Percentiles rank a stretch among this genome's conserved stretches.
phyloP scores from a whole-genome alignment of 2,888 invertebrate genomes.

The Ommatoiulus sabulosus region DNA sequence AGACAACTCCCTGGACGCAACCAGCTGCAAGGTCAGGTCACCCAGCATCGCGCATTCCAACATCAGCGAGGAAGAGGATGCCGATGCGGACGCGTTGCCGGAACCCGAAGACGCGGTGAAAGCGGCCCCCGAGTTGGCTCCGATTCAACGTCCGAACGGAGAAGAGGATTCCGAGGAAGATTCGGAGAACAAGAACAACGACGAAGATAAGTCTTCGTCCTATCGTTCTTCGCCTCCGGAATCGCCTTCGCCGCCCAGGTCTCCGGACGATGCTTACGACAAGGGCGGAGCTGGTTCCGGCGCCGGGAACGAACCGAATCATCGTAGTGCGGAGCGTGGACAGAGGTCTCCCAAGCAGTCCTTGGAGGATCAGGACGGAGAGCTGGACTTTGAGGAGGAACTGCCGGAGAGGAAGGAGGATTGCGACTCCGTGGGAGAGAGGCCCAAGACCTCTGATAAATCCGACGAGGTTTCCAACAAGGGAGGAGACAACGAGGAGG shows the following conservation, averaged over 20 bases:
- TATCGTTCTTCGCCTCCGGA: not conserved
- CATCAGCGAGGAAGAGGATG: conserved; percentile 14
- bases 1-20: too few relatives aligned
- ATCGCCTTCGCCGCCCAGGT: conserved; percentile 23
- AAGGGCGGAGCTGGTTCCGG: not conserved
- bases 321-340: not conserved
- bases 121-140: not conserved
- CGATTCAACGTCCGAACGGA: too few relatives aligned
- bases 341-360: conserved; percentile 35
- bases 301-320: not conserved
- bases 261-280: not conserved
- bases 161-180: not conserved
- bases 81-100: not conserved
- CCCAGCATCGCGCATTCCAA: conserved; percentile 2
- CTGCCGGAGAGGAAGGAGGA: conserved; percentile 57
- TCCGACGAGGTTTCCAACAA: not conserved
- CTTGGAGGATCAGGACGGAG: conserved; percentile 66
- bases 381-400: conserved; percentile 68
- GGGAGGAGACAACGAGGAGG: not conserved
- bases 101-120: not conserved
- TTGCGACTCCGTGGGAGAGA: not conserved
- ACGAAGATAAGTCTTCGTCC: conserved; percentile 22
- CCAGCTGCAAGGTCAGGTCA: not conserved
- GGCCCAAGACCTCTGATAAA: not conserved
- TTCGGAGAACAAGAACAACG: conserved; percentile 16